Evolutionary conservation across 2,888 invertebrate genomes (phyloP), one percentile per base, ranked within the genome.

Genomic region (Agriotes lineatus): DNA sequence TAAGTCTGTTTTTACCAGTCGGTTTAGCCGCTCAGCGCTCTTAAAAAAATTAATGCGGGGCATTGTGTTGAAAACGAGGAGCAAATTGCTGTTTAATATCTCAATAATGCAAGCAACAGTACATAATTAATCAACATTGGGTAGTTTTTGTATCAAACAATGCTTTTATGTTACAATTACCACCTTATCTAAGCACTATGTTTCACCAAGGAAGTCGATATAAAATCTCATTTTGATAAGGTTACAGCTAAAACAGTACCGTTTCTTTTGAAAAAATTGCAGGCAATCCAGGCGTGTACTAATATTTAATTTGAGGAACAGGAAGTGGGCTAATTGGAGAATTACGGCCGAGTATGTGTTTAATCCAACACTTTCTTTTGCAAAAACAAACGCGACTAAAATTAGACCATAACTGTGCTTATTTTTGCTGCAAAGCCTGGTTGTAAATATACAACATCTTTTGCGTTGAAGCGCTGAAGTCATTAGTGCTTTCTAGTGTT

Each of bases 361-460:
- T 10, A 44, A 44, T 20, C 20, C 20, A 44, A 44, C 44, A 44
- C 44, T 44, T 44, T 44, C 19, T 20, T 44, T 44, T 44, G 20
- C 20, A 18, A 44, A 44, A 44, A 44, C 44, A 44, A 44, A 44
- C n/a, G 10, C 20, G 4, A 19, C 44, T 20, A 44, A 20, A 44
- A 19, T 44, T 44, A 44, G 44, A 44, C 3, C 7, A 9, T 14
- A 44, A 44, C 44, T 44, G 44, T 44, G 20, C 10, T 10, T 12
- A 2, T 37, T 37, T 2, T 2, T n/a, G 4, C 6, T 37, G n/a
- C n/a, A n/a, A n/a, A n/a, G n/a, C n/a, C n/a, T n/a, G n/a, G n/a
- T n/a, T n/a, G n/a, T n/a, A n/a, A n/a, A n/a, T n/a, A n/a, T n/a
- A n/a, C n/a, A n/a, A n/a, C n/a, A n/a, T n/a, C n/a, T n/a, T n/a